These are phyloP conservation scores for Scomber scombrus DNA, from an alignment of 2,113 vertebrate species.

Conservation along the genomic window DNA sequence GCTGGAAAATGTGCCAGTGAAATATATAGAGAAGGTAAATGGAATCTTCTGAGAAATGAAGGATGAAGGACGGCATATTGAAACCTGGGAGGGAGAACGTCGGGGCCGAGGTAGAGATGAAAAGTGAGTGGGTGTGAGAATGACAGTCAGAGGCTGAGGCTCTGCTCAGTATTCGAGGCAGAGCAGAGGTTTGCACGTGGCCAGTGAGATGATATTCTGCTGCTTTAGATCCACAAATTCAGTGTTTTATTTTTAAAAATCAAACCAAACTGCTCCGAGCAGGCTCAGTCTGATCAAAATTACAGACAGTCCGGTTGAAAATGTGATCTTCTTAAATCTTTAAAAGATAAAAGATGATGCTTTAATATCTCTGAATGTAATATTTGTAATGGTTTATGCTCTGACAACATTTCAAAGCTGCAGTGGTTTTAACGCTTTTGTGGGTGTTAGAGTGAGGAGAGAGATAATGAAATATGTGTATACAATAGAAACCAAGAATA, in stretches of 20 bases:
- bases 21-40: conserved; percentile 73
- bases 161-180: conserved; percentile 60
- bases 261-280: background rate
- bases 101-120: conserved; percentile 54
- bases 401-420: conserved; percentile 47
- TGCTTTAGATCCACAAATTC: conserved; percentile 9
- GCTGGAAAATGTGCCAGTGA: conserved; percentile 66
- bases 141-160: conserved; percentile 55
- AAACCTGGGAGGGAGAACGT: conserved; percentile 54
- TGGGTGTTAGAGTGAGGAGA: conserved; percentile 25
- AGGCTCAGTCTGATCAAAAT: background rate
- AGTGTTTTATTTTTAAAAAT: background rate
- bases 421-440: conserved; percentile 30
- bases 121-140: conserved; percentile 56
- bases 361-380: conserved; percentile 48
- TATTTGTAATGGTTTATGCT: conserved; percentile 55
- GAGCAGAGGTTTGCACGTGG: conserved; percentile 46
- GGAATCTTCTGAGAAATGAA: conserved; percentile 74
- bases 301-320: background rate
- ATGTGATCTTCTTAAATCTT: background rate
- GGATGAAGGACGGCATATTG: conserved; percentile 65
- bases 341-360: conserved; percentile 16
- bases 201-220: conserved; percentile 47
- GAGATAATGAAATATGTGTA: conserved; percentile 47
- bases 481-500: conserved; percentile 15